Percentiles rank a stretch among this genome's conserved stretches.
Conservation (phyloP, 2,113 vertebrate genomes). For the Macrotus californicus region DNA sequence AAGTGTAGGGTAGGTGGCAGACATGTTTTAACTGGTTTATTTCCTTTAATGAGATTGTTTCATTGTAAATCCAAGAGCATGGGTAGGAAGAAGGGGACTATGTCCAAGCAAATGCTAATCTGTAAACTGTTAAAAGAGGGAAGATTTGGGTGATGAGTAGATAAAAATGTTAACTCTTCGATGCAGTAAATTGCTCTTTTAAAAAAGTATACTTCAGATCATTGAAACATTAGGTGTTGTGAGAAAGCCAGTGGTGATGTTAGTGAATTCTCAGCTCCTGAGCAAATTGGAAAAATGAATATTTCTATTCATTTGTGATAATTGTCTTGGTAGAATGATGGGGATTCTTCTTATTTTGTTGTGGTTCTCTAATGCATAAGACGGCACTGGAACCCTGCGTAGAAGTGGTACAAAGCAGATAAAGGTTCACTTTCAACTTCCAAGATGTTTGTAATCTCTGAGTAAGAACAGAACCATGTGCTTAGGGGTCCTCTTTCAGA, state of each 20-base stretch:
- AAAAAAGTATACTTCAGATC: conserved; percentile 10
- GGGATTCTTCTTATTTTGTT: conserved; percentile 27
- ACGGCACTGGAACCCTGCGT: background rate
- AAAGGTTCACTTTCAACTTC: background rate
- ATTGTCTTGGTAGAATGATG: background rate
- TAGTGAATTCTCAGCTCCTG: conserved; percentile 49
- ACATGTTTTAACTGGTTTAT: background rate
- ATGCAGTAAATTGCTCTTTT: conserved; percentile 15
- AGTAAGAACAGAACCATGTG: background rate
- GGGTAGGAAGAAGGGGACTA: background rate
- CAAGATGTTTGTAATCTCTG: conserved; percentile 41
- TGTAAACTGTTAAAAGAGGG: background rate
- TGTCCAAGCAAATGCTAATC: background rate
- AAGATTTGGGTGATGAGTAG: background rate
- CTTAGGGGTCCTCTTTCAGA: conserved; percentile 1
- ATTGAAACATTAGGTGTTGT: background rate
- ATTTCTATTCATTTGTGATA: background rate
- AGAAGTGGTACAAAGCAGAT: background rate
- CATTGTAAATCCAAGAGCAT: background rate
- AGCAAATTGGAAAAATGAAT: conserved; percentile 45
- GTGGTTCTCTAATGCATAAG: background rate
- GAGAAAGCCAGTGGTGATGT: conserved; percentile 21
- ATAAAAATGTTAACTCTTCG: background rate
- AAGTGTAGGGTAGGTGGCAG: background rate
- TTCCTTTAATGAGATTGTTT: background rate